Evolutionary conservation across 2,888 invertebrate species (phyloP).

Genomic region (Scaptomyza polygonia): DNA sequence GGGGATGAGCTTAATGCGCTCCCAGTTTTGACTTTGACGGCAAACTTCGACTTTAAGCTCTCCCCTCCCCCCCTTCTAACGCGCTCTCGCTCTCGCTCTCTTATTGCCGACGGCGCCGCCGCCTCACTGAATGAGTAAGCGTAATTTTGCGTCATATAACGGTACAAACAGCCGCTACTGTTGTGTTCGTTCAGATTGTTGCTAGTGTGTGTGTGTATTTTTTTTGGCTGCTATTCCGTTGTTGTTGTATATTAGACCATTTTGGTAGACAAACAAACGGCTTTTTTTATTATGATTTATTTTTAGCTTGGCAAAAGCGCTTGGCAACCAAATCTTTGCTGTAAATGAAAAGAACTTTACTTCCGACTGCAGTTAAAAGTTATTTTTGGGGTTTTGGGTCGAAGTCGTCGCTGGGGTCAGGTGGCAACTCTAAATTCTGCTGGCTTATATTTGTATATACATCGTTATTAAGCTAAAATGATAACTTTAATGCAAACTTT

Average conservation of each 20-base stretch:
- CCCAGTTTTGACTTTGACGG: conserved; percentile 31
- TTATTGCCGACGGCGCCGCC: conserved; percentile 42
- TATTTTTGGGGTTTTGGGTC: conserved; percentile 48
- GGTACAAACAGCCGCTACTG: conserved; percentile 73
- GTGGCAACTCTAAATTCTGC: neutral
- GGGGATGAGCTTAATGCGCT: conserved; percentile 33
- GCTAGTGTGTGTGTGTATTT: conserved; percentile 14
- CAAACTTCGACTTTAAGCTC: conserved; percentile 20
- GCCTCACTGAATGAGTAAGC: conserved; percentile 76
- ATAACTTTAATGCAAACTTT: no score
- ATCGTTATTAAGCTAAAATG: neutral
- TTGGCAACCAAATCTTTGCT: conserved; percentile 62
- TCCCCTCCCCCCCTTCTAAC: conserved; percentile 19
- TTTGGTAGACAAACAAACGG: conserved; percentile 81
- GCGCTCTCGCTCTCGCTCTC: neutral
- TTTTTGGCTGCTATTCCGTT: conserved; percentile 60
- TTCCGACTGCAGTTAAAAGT: conserved; percentile 67
- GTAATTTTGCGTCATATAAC: conserved; percentile 81
- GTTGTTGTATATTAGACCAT: conserved; percentile 75
- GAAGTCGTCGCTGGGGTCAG: conserved; percentile 25
- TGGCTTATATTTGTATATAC: neutral
- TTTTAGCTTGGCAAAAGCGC: conserved; percentile 72
- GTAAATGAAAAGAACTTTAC: conserved; percentile 62
- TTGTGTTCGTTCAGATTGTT: conserved; percentile 50
- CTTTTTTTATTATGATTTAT: conserved; percentile 78